Percentiles rank a stretch among this genome's conserved stretches.
Evolutionary conservation across 2,797 vertebrate species (phyloP).

Genomic region (Cygnus olor): DNA sequence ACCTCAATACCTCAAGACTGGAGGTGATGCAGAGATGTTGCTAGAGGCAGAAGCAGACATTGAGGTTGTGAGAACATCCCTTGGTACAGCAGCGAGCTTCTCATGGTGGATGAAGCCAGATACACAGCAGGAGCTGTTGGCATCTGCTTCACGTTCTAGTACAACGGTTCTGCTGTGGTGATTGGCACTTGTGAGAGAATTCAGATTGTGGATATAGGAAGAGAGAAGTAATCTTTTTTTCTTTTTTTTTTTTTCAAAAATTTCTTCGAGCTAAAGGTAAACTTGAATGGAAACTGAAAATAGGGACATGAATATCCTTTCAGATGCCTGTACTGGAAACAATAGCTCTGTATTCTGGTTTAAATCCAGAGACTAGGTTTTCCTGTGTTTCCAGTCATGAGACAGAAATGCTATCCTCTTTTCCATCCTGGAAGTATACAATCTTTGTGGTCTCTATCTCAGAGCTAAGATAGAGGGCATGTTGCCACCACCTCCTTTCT

Average conservation of each 20-base stretch:
- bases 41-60: no score
- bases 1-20: not conserved
- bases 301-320: not conserved
- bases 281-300: not conserved
- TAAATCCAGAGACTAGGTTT: not conserved
- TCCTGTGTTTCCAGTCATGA: not conserved
- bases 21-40: not conserved
- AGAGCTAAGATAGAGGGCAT: accelerated
- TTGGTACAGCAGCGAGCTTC: not conserved
- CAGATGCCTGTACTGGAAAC: not conserved
- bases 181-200: not conserved
- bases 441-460: not conserved
- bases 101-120: not conserved
- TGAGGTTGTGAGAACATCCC: not conserved
- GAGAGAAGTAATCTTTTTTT: not conserved
- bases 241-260: not conserved
- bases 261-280: not conserved
- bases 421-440: not conserved
- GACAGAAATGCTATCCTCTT: not conserved
- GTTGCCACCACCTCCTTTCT: not conserved
- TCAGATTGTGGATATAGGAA: not conserved
- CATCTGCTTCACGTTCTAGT: not conserved
- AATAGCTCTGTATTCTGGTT: not conserved
- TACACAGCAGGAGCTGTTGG: not conserved
- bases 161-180: not conserved